These are phyloP conservation scores for Drosophila arizonae DNA, from an alignment of 1,140 invertebrate species.

Conservation along the genomic window DNA sequence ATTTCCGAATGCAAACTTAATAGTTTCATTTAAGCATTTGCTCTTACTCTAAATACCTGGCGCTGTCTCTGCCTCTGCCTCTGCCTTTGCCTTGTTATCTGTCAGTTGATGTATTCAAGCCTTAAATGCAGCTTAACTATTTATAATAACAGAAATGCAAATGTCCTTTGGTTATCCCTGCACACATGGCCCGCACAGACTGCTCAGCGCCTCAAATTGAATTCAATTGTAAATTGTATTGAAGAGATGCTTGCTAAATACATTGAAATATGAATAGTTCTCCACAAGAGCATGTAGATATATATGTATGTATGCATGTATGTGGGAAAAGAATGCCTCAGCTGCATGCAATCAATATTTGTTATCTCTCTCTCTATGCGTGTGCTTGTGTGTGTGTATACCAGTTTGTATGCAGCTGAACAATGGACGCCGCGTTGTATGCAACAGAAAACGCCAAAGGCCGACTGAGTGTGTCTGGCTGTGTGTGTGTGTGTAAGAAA, in stretches of 20 bases:
- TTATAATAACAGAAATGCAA: slow-evolving; percentile 2
- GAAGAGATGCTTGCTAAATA: slow-evolving; percentile 9
- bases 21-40: no score
- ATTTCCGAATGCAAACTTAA: no score
- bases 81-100: no score
- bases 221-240: slow-evolving; percentile 27
- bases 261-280: background rate
- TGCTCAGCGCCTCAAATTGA: background rate
- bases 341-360: slow-evolving; percentile 36
- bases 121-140: slow-evolving; percentile 22
- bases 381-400: background rate
- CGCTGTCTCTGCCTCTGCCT: no score
- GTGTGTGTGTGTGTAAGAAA: slow-evolving; percentile 24
- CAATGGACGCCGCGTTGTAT: slow-evolving; percentile 51
- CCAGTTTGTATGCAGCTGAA: slow-evolving; percentile 15
- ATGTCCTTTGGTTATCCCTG: slow-evolving; percentile 1
- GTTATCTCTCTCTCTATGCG: background rate
- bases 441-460: slow-evolving; percentile 60
- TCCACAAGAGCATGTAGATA: background rate
- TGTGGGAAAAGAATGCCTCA: slow-evolving; percentile 22
- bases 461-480: slow-evolving; percentile 4
- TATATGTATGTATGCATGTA: slow-evolving; percentile 7
- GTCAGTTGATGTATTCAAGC: slow-evolving; percentile 1
- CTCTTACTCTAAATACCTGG: no score
- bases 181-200: background rate